Evolutionary conservation across 2,113 vertebrate genomes (phyloP).

Genomic region (Myrmecobius fasciatus): DNA sequence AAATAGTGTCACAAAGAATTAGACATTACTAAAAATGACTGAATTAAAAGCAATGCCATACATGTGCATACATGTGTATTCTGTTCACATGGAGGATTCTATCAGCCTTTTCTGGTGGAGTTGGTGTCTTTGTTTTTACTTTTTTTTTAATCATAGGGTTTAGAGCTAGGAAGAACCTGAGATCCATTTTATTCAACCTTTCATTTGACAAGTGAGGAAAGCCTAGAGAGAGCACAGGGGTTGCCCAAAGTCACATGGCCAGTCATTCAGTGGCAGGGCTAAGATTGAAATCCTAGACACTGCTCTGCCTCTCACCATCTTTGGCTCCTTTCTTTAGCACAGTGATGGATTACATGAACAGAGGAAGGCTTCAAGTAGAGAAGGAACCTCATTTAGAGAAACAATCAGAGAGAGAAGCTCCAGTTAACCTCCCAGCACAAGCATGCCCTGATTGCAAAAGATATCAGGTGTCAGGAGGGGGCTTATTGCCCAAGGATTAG

Average conservation of each 20-base stretch:
- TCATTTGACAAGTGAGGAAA: background rate
- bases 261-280: background rate
- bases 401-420: background rate
- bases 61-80: no score
- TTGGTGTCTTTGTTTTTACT: background rate
- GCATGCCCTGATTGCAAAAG: background rate
- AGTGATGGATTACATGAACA: background rate
- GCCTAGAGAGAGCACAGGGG: background rate
- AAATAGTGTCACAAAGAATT: background rate
- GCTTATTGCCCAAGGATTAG: background rate
- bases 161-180: background rate
- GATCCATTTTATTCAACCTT: background rate
- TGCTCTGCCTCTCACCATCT: background rate
- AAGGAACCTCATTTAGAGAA: slow-evolving; percentile 31
- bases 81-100: background rate
- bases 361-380: background rate
- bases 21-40: background rate
- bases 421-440: background rate
- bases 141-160: background rate
- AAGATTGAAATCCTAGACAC: background rate
- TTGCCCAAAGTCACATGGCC: background rate
- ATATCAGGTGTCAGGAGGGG: background rate
- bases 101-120: background rate
- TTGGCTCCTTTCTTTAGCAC: background rate
- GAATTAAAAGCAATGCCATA: background rate